Conservation (phyloP, 2,113 vertebrate genomes). For the Antennarius striatus region DNA sequence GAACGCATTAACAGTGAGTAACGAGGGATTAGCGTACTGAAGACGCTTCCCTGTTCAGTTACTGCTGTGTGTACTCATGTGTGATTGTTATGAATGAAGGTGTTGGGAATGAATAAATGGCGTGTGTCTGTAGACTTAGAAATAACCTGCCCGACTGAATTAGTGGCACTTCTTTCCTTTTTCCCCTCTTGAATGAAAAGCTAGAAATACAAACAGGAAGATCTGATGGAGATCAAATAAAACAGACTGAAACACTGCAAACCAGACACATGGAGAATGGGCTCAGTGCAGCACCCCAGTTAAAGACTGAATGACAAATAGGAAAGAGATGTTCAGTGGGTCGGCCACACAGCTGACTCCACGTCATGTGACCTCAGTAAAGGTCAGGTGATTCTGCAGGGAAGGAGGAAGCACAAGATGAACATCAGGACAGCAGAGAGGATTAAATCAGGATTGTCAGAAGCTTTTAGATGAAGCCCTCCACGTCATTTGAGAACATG, state of each 20-base stretch:
- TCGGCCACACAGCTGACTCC: conserved; percentile 86
- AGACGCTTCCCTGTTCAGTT: too few relatives aligned
- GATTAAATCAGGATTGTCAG: too few relatives aligned
- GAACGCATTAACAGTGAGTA: too few relatives aligned
- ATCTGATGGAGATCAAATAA: conserved; percentile 26
- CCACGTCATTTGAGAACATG: too few relatives aligned
- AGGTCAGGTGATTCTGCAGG: conserved; percentile 95
- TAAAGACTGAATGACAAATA: conserved; percentile 89
- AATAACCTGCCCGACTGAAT: conserved; percentile 19
- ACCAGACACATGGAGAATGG: conserved; percentile 41
- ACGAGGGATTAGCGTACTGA: too few relatives aligned
- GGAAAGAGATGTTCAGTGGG: conserved; percentile 92
- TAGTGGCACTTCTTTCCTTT: not conserved
- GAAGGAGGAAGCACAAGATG: not conserved
- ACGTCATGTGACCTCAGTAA: conserved; percentile 99
- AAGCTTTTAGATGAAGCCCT: too few relatives aligned
- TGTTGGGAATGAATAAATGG: conserved; percentile 61
- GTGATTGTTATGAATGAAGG: too few relatives aligned
- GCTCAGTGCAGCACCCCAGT: conserved; percentile 75
- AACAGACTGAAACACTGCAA: conserved; percentile 51
- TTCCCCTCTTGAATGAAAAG: conserved; percentile 11
- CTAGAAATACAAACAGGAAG: conserved; percentile 24
- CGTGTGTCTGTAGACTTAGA: conserved; percentile 53
- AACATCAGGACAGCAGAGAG: too few relatives aligned
- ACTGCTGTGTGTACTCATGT: too few relatives aligned